Evolutionary conservation across 2,113 vertebrate species (phyloP).

Genomic region (Thryonomys swinderianus): DNA sequence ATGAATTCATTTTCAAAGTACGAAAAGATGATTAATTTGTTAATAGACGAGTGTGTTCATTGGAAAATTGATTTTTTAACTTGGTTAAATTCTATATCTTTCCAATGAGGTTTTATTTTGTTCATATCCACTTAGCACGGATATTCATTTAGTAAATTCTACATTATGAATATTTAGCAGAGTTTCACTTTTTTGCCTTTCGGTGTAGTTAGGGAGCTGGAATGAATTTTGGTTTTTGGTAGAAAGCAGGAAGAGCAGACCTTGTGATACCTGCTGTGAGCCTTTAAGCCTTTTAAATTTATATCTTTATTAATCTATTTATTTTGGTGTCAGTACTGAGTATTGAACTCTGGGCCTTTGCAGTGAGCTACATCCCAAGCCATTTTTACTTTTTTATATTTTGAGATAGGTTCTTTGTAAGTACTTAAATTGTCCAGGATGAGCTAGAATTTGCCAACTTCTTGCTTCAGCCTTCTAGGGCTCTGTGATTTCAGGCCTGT

Average conservation of each 20-base stretch:
- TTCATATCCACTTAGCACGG: constrained; percentile 39
- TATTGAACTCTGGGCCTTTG: not conserved
- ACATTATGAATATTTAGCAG: constrained; percentile 51
- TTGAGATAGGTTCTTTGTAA: not conserved
- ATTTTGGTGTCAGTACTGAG: not conserved
- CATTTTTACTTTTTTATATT: not conserved
- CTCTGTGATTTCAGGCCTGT: not conserved
- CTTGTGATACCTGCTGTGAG: not conserved
- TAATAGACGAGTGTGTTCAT: constrained; percentile 50
- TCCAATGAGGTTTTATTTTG: constrained; percentile 46
- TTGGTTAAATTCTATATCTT: constrained; percentile 59
- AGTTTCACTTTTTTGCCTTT: not conserved
- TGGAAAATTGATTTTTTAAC: constrained; percentile 56
- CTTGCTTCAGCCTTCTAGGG: not conserved
- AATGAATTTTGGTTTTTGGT: not conserved
- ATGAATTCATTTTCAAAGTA: constrained; percentile 49
- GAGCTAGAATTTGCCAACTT: not conserved
- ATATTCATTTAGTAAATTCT: constrained; percentile 50
- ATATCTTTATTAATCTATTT: too few species aligned
- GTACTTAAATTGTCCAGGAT: not conserved
- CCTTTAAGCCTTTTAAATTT: not conserved
- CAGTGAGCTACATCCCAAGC: not conserved
- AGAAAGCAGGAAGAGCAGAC: not conserved
- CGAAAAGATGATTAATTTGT: constrained; percentile 55
- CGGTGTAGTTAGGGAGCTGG: not conserved